Percentiles rank a stretch among this genome's conserved stretches.
Evolutionary conservation across 2,113 vertebrate genomes (phyloP).

Genomic region (Camarhynchus parvulus): DNA sequence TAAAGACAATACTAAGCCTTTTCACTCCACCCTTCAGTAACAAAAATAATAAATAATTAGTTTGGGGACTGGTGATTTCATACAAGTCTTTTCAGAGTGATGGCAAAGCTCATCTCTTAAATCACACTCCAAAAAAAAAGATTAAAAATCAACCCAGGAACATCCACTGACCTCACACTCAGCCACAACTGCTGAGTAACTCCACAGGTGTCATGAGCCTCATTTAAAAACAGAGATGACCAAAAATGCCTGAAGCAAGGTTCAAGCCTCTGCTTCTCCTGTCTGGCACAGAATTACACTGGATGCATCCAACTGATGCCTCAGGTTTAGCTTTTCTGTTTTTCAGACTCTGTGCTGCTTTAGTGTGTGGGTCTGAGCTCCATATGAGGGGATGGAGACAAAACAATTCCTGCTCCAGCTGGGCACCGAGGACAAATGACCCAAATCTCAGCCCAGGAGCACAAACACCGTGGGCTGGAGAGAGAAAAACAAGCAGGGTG

Average conservation of each 20-base stretch:
- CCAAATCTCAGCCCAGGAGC: background rate
- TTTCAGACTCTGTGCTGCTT: background rate
- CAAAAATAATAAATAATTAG: background rate
- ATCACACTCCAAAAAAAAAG: background rate
- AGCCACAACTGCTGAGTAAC: background rate
- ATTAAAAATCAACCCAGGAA: background rate
- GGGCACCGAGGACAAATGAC: background rate
- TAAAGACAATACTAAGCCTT: background rate
- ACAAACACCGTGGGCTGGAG: background rate
- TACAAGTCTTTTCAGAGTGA: background rate
- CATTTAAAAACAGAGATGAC: background rate
- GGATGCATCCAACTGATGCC: background rate
- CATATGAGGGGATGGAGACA: accelerated
- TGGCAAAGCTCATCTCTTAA: background rate
- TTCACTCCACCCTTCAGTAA: background rate
- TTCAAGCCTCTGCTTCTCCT: background rate
- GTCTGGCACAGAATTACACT: accelerated
- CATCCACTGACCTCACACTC: background rate
- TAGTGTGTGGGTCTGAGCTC: background rate
- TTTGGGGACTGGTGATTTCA: background rate
- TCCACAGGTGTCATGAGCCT: background rate
- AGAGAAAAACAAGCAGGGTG: background rate
- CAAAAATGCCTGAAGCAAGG: too few species aligned
- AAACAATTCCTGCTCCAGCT: background rate
- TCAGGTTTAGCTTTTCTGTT: background rate